A percentile compares a stretch with the other conserved stretches of the same genome.
phyloP scores from a whole-genome alignment of 2,113 vertebrate species.

The Chamaea fasciata region DNA sequence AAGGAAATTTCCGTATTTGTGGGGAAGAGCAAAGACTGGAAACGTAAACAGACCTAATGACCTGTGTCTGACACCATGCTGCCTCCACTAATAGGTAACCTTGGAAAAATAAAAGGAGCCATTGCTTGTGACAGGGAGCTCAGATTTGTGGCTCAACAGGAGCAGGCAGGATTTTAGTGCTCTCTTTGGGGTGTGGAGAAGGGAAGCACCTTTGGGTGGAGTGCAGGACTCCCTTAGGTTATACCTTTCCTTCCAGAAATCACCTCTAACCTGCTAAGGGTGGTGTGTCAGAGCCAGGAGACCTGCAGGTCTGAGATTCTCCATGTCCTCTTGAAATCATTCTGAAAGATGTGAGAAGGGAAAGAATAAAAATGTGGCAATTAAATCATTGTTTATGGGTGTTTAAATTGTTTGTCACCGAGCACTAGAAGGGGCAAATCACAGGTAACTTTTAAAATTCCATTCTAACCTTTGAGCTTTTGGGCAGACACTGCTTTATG shows the following conservation, averaged over 20 bases:
- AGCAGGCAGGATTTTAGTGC: fast-evolving
- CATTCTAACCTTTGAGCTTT: neutral
- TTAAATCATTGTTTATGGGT: neutral
- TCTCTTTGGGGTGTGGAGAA: neutral
- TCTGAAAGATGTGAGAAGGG: neutral
- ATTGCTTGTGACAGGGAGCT: neutral
- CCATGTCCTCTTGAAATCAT: neutral
- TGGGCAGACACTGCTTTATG: neutral
- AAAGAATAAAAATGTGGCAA: neutral
- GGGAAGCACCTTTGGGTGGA: neutral
- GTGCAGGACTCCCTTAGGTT: neutral
- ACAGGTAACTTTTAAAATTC: neutral
- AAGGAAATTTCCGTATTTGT: neutral
- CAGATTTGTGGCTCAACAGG: neutral
- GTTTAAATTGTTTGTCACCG: neutral
- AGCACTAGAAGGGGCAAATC: neutral
- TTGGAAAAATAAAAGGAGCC: neutral
- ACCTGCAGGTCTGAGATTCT: neutral
- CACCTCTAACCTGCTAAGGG: neutral
- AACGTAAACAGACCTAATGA: neutral
- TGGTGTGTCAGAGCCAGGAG: neutral
- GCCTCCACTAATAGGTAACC: neutral
- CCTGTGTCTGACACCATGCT: neutral
- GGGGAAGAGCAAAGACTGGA: neutral
- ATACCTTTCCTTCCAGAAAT: neutral